phyloP scores from a whole-genome alignment of 2,113 vertebrate genomes.

The Mormoops blainvillei region DNA sequence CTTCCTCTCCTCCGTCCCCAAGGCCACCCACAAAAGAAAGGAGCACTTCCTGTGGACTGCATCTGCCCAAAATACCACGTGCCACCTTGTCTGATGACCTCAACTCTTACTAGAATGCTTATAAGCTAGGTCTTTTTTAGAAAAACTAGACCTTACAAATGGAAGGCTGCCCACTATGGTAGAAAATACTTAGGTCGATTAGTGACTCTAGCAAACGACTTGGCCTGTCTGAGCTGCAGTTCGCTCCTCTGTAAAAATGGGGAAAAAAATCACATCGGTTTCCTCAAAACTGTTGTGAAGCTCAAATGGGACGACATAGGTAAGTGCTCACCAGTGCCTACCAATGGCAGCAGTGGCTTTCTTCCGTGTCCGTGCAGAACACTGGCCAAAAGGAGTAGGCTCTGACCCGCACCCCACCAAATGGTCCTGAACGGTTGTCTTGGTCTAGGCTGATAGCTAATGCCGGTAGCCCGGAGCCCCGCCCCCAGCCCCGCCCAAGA shows the following conservation, averaged over 20 bases:
- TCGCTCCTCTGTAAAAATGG: background rate
- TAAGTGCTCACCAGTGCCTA: background rate
- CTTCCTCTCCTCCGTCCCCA: background rate
- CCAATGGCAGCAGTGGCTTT: background rate
- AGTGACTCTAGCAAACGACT: background rate
- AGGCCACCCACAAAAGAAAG: slow-evolving; percentile 3
- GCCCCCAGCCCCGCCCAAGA: background rate
- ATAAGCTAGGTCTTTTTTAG: background rate
- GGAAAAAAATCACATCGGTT: background rate
- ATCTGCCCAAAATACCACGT: background rate
- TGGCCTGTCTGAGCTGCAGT: background rate
- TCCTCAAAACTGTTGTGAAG: background rate
- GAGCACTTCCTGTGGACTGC: background rate
- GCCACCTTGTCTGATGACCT: background rate
- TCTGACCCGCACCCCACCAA: background rate
- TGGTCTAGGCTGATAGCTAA: background rate
- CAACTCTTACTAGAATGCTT: background rate
- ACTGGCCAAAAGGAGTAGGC: background rate
- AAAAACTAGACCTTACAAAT: background rate
- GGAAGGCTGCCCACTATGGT: background rate
- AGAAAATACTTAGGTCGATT: background rate
- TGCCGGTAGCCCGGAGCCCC: background rate
- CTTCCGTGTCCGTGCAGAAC: background rate
- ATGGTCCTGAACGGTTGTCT: background rate
- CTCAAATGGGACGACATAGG: background rate